A percentile compares a stretch with the other conserved stretches of the same genome.
These are phyloP conservation scores for Artibeus jamaicensis DNA, from an alignment of 2,797 vertebrate species.

Conservation along the genomic window DNA sequence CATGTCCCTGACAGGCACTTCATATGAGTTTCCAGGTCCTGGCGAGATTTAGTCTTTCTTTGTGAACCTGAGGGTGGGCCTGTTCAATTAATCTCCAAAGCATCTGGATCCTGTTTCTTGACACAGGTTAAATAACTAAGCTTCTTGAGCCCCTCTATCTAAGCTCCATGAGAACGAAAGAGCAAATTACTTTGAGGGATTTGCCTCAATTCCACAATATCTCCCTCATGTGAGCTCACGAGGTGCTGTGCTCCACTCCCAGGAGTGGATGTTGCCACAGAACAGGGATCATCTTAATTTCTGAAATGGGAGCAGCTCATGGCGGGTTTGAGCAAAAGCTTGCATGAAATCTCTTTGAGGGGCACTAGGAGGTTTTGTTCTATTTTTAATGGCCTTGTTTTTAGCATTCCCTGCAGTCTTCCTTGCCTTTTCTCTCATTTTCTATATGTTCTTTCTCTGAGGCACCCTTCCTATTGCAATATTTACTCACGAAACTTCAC, in stretches of 20 bases:
- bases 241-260: not conserved
- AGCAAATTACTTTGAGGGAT: conserved; percentile 17
- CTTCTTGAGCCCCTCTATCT: conserved; percentile 65
- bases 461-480: not conserved
- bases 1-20: not conserved
- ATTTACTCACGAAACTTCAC: not conserved
- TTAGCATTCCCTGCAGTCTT: not conserved
- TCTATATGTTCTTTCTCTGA: not conserved
- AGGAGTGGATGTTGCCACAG: not conserved
- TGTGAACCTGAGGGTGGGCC: conserved; percentile 55
- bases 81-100: conserved; percentile 70
- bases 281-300: not conserved
- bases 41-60: conserved; percentile 57
- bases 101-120: conserved; percentile 72
- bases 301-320: not conserved
- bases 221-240: conserved; percentile 61
- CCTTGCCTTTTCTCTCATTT: not conserved
- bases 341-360: not conserved
- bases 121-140: conserved; percentile 58
- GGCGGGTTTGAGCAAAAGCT: not conserved
- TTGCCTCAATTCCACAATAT: not conserved
- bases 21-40: conserved; percentile 21
- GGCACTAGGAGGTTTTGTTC: not conserved
- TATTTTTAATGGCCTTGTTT: not conserved
- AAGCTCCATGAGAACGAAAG: conserved; percentile 69